These are phyloP conservation scores for Myotis findleyi DNA, from an alignment of 2,797 vertebrate genomes.

Conservation along the genomic window DNA sequence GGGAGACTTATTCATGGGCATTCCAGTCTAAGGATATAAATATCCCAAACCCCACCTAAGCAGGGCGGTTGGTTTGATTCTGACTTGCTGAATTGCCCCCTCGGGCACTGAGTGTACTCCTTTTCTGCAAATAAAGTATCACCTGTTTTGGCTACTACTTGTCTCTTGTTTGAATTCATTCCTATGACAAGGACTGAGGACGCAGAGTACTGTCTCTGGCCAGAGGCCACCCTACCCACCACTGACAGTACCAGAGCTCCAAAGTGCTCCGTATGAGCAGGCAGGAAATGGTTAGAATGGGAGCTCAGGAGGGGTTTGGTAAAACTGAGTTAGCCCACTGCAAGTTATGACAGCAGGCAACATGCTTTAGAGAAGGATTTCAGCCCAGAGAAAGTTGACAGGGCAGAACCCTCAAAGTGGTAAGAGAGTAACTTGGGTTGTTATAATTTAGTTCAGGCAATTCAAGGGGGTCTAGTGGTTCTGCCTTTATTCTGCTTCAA, in stretches of 20 bases:
- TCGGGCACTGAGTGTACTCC: not conserved
- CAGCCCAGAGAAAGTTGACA: not conserved
- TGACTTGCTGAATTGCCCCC: not conserved
- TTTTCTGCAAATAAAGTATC: not conserved
- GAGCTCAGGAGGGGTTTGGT: not conserved
- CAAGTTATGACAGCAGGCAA: not conserved
- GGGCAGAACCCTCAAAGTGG: not conserved
- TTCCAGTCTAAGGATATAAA: not conserved
- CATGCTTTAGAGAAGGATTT: not conserved
- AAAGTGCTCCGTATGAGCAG: not conserved
- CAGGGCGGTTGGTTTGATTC: not conserved
- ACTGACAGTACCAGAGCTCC: not conserved
- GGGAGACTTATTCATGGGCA: not conserved
- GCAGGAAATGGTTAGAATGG: not conserved
- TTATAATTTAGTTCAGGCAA: not conserved
- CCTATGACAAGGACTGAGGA: not conserved
- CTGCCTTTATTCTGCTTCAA: not conserved
- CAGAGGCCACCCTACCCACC: not conserved
- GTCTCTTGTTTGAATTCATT: not conserved
- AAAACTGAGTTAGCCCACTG: not conserved
- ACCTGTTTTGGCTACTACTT: not conserved
- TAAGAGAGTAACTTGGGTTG: not conserved
- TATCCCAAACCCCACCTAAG: not conserved
- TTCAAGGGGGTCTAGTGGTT: rapidly evolving
- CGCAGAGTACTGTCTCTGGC: not conserved